phyloP scores from a whole-genome alignment of 53 echinoderm and acorn worm species.

The Holothuria leucospilota region DNA sequence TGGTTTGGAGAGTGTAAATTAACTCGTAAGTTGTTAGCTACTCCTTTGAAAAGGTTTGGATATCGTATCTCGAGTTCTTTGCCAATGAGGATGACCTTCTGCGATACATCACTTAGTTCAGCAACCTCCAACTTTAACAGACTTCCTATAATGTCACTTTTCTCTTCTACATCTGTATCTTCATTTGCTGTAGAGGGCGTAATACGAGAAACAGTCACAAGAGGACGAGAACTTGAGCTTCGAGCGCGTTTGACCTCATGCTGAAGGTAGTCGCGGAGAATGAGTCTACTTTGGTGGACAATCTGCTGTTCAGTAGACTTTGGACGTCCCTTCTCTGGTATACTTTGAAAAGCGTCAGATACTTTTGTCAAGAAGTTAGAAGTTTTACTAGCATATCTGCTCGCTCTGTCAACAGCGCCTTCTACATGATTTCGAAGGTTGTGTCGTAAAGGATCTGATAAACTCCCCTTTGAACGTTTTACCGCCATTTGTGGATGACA shows the following conservation, averaged over 20 bases:
- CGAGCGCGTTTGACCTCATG: slow-evolving; percentile 1
- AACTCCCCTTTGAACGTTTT: background rate
- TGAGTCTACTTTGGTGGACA: slow-evolving; percentile 15
- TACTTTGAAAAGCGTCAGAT: slow-evolving; percentile 5
- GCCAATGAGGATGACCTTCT: slow-evolving; percentile 21
- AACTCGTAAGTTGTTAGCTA: slow-evolving; percentile 25
- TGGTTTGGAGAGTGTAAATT: slow-evolving; percentile 32
- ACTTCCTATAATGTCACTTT: slow-evolving; percentile 23
- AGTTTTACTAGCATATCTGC: background rate
- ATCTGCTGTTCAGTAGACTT: slow-evolving; percentile 35
- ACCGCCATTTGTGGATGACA: no score
- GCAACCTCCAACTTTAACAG: slow-evolving; percentile 20
- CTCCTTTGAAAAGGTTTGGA: slow-evolving; percentile 32
- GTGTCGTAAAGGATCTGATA: slow-evolving; percentile 13
- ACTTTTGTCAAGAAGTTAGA: background rate
- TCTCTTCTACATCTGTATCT: background rate
- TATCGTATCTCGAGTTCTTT: slow-evolving; percentile 26
- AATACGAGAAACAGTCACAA: slow-evolving; percentile 29
- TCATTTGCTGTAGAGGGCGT: background rate
- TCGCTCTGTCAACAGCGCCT: background rate
- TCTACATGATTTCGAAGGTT: slow-evolving; percentile 1
- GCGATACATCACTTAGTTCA: slow-evolving; percentile 24
- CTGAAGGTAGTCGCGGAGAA: slow-evolving; percentile 28
- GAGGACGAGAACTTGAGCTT: background rate
- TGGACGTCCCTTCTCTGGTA: slow-evolving; percentile 17